phyloP scores from a whole-genome alignment of 2,797 vertebrate genomes.

The Phrynocephalus vlangalii region DNA sequence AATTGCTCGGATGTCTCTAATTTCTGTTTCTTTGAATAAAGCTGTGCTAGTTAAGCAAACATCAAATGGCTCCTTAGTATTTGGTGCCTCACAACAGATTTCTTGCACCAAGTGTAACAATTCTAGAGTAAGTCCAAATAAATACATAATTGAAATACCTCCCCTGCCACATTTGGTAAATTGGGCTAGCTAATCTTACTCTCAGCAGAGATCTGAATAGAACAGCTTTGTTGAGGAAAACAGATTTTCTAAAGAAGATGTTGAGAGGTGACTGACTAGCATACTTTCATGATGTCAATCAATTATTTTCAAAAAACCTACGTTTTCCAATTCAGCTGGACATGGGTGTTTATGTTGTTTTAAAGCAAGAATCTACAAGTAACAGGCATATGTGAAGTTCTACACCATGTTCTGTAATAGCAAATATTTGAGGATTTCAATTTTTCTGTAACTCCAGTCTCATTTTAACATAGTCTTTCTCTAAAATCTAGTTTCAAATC shows the following conservation, averaged over 20 bases:
- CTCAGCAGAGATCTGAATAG: not conserved
- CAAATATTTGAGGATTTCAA: too few relatives aligned
- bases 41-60: slow-evolving; percentile 14
- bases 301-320: not conserved
- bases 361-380: too few relatives aligned
- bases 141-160: not conserved
- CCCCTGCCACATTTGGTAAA: not conserved
- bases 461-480: not conserved
- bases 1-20: not conserved
- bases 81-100: not conserved
- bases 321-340: not conserved
- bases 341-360: not conserved
- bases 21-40: slow-evolving; percentile 9
- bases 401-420: not conserved
- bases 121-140: slow-evolving; percentile 9
- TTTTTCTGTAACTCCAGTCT: not conserved
- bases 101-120: not conserved
- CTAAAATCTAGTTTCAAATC: not conserved
- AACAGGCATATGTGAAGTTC: too few relatives aligned
- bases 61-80: slow-evolving; percentile 18
- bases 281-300: not conserved
- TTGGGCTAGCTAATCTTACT: not conserved
- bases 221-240: slow-evolving; percentile 1
- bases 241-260: not conserved
- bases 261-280: not conserved